These are phyloP conservation scores for Centropristis striata DNA, from an alignment of 2,113 vertebrate genomes.

Conservation along the genomic window DNA sequence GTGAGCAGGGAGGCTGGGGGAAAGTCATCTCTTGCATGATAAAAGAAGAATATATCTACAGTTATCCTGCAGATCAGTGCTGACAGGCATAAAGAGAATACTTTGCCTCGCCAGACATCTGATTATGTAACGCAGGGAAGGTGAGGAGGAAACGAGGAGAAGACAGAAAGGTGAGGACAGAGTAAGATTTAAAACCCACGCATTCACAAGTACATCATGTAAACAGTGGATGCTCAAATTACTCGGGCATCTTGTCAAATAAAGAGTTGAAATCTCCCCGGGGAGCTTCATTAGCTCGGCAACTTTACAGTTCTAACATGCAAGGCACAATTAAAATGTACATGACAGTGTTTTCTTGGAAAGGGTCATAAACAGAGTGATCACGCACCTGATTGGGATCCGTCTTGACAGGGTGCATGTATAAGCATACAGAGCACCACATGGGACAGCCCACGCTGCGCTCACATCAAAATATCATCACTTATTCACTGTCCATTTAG, in stretches of 20 bases:
- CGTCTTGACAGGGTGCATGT: slow-evolving; percentile 9
- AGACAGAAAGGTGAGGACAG: slow-evolving; percentile 23
- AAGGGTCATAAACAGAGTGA: no score
- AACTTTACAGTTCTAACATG: background rate
- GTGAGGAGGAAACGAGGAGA: slow-evolving; percentile 21
- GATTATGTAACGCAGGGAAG: slow-evolving; percentile 17
- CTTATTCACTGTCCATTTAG: slow-evolving; percentile 62
- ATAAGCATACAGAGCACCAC: background rate
- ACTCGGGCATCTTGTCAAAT: slow-evolving; percentile 3
- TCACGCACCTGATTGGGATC: slow-evolving; percentile 15
- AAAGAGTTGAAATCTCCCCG: slow-evolving; percentile 12
- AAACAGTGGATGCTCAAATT: slow-evolving; percentile 3
- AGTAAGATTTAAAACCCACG: slow-evolving; percentile 3
- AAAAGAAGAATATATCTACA: slow-evolving; percentile 31
- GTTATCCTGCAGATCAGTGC: slow-evolving; percentile 32
- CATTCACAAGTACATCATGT: background rate
- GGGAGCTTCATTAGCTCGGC: slow-evolving; percentile 24
- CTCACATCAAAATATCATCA: slow-evolving; percentile 58
- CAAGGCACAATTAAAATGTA: background rate
- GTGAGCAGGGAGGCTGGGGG: slow-evolving; percentile 10
- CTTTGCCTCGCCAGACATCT: background rate
- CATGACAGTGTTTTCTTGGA: background rate
- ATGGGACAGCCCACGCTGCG: slow-evolving; percentile 14
- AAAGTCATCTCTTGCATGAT: slow-evolving; percentile 10
- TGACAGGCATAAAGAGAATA: slow-evolving; percentile 40